These are phyloP conservation scores for Heterohyrax brucei DNA, from an alignment of 2,797 vertebrate species.

Conservation along the genomic window DNA sequence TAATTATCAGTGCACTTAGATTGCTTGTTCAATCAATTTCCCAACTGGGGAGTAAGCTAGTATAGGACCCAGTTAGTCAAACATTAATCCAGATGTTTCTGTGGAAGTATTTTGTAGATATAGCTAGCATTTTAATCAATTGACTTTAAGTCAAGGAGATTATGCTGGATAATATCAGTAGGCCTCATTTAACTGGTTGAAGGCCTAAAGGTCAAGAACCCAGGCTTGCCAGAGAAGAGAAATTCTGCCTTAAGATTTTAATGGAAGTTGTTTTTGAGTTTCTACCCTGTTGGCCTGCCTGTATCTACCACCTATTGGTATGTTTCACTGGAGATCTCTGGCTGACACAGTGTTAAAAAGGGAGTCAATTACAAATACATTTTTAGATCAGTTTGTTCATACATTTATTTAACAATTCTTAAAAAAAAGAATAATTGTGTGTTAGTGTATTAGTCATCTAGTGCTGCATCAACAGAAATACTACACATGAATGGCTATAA, in stretches of 20 bases:
- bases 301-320: background rate
- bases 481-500: too few relatives aligned
- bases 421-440: background rate
- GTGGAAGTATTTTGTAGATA: background rate
- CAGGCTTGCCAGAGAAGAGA: background rate
- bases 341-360: background rate
- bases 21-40: too few relatives aligned
- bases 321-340: background rate
- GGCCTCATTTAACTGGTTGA: background rate
- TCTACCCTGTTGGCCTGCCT: background rate
- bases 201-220: background rate
- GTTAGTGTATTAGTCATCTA: background rate
- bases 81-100: background rate
- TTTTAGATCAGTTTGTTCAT: background rate
- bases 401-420: conserved; percentile 54
- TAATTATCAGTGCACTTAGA: too few relatives aligned
- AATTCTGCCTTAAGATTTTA: background rate
- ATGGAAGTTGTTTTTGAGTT: background rate
- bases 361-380: conserved; percentile 28
- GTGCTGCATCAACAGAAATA: too few relatives aligned
- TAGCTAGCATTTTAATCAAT: background rate
- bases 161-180: background rate
- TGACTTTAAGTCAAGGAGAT: background rate
- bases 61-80: background rate
- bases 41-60: background rate